Percentiles rank a stretch among this genome's conserved stretches.
phyloP scores from a whole-genome alignment of 1,140 invertebrate genomes.

The Rhyacophila brunnea region DNA sequence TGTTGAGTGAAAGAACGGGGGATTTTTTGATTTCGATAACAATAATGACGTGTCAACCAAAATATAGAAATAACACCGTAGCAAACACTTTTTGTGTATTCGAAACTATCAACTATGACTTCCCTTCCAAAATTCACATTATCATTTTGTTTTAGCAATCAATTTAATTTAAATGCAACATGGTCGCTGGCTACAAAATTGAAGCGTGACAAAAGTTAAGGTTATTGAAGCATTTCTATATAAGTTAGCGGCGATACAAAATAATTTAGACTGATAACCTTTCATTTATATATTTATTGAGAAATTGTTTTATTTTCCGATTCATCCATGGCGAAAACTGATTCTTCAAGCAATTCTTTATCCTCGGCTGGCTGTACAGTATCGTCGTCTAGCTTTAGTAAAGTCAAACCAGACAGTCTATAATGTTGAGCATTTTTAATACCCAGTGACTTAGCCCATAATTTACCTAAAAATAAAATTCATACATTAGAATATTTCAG shows the following conservation, averaged over 20 bases:
- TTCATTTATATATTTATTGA: not conserved
- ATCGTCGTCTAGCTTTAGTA: not conserved
- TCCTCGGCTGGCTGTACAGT: not conserved
- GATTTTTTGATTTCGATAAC: no score
- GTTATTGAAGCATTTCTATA: not conserved
- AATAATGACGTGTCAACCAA: no score
- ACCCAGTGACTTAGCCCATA: slow-evolving; percentile 54
- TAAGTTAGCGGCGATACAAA: no score
- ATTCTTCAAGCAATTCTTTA: not conserved
- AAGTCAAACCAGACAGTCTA: slow-evolving; percentile 50
- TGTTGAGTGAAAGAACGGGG: no score
- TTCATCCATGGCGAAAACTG: not conserved
- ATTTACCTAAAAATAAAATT: slow-evolving; percentile 43
- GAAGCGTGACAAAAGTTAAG: not conserved
- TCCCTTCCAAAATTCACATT: no score
- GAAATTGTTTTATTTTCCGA: not conserved
- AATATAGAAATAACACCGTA: no score
- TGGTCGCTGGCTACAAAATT: not conserved
- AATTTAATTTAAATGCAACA: no score
- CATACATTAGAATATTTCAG: no score
- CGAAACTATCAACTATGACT: no score
- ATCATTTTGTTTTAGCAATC: no score
- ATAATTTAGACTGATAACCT: not conserved
- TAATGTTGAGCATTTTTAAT: slow-evolving; percentile 57
- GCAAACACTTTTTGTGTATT: no score